Evolutionary conservation across 2,113 vertebrate species (phyloP), one percentile per base, ranked within the genome.

Genomic region (Oncorhynchus masou): DNA sequence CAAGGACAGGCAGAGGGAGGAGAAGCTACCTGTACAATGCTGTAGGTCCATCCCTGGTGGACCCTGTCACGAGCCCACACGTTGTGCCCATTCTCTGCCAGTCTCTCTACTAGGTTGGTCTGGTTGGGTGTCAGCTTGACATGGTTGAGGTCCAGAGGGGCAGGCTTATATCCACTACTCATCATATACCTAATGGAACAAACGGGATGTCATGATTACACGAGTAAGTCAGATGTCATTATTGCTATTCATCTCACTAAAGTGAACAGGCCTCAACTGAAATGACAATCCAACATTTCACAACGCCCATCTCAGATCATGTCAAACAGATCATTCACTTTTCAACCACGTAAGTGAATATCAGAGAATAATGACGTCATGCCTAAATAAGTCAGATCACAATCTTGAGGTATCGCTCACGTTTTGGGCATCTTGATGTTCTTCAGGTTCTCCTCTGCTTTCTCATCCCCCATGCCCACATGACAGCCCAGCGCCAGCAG

Each of bases 381-480:
- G 12, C 31, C 27, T 74, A 25, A 19, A 64, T 65, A 13, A 59
- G 62, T 15, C 34, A 34, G 15, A 68, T 45, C 8, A 9, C 8
- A 19, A n/a, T 20, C 19, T 22, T 9, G 4, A 22, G 4, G 20
- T 34, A 34, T n/a, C 2, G 73, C 93, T 91, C 82, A 96, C 96
- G 96, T 95, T 91, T 97, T 97, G 20, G 96, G 95, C 20, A 97
- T 94, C 48, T 97, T 97, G 11, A 87, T 95, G 86, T 88, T 96
- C 85, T 95, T 97, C 74, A 97, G 87, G 88, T 97, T 97, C 80
- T 97, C 96, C 51, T 97, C 96, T 0, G 96, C 96, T 82, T 97
- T 97, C 86, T 97, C 96, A 2, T 97, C 96, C 0, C 95, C 96
- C 95, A 97, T 97, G 68, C 96, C 96, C 13, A 97, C 96, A 4